Evolutionary conservation across 2,797 vertebrate species (phyloP).

Genomic region (Chelon auratus): DNA sequence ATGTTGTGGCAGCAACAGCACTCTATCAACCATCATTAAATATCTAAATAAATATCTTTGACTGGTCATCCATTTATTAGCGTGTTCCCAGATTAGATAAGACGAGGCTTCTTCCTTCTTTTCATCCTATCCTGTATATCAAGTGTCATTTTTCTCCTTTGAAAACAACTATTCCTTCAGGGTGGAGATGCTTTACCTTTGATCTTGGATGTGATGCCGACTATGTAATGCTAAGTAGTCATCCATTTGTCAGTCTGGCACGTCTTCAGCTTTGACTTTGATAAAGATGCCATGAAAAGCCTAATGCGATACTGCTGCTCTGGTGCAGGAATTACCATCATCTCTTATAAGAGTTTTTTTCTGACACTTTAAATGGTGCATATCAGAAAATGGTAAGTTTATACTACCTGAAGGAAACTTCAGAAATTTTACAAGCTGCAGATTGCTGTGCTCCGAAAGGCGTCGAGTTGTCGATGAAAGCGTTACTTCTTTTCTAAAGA

Average conservation of each 20-base stretch:
- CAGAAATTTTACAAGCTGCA: too few species aligned
- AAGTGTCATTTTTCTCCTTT: neutral
- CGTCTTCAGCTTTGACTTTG: constrained; percentile 7
- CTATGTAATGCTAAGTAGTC: constrained; percentile 8
- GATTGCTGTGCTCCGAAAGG: too few species aligned
- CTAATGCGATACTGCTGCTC: neutral
- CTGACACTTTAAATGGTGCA: neutral
- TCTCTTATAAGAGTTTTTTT: neutral
- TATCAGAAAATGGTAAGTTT: neutral
- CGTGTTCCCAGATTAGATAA: neutral
- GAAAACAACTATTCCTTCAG: constrained; percentile 18
- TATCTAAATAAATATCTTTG: neutral
- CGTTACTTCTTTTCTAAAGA: too few species aligned
- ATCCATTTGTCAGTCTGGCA: constrained; percentile 14
- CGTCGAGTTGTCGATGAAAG: too few species aligned
- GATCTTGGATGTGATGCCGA: constrained; percentile 18
- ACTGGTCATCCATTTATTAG: neutral
- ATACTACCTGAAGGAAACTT: neutral
- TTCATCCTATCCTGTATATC: neutral
- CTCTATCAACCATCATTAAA: neutral
- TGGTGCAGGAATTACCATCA: neutral
- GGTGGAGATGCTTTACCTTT: constrained; percentile 19
- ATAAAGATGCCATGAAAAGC: constrained; percentile 1
- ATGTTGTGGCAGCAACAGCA: neutral
- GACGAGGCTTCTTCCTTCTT: neutral